Evolutionary conservation across 1,140 invertebrate genomes (phyloP).

Genomic region (Pristionchus pacificus): DNA sequence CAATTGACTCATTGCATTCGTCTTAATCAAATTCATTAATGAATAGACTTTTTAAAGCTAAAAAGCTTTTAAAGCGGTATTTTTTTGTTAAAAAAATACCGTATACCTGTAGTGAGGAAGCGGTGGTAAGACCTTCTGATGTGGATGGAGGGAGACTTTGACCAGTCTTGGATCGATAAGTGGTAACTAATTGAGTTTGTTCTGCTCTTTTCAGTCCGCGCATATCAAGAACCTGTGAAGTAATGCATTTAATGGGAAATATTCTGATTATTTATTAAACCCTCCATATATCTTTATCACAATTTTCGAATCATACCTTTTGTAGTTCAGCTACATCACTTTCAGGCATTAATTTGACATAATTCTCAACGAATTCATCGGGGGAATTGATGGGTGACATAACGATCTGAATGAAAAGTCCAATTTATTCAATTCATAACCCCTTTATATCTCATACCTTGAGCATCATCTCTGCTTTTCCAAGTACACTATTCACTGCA

Average conservation of each 20-base stretch:
- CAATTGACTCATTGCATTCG: too few relatives aligned
- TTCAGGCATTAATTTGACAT: constrained; percentile 81
- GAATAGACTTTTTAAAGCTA: too few relatives aligned
- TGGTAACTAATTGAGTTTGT: constrained; percentile 41
- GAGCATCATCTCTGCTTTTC: constrained; percentile 93
- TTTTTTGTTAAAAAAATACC: too few relatives aligned
- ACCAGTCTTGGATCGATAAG: constrained; percentile 31
- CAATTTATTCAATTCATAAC: background rate
- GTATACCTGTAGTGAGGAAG: too few relatives aligned
- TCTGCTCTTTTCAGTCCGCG: constrained; percentile 65
- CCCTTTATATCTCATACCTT: constrained; percentile 67
- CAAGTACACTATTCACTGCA: constrained; percentile 93
- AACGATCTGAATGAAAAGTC: constrained; percentile 63
- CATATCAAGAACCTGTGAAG: constrained; percentile 77
- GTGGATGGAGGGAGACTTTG: too few relatives aligned
- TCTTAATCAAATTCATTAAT: too few relatives aligned
- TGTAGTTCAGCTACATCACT: constrained; percentile 84
- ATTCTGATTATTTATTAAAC: too few relatives aligned
- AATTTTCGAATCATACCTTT: too few relatives aligned
- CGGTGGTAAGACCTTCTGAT: too few relatives aligned
- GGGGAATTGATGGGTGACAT: constrained; percentile 83
- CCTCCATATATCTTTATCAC: too few relatives aligned
- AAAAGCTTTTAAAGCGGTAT: too few relatives aligned
- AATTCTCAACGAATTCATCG: constrained; percentile 79
- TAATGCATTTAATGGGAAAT: background rate